These are phyloP conservation scores for Aplocera efformata DNA, from an alignment of 2,888 invertebrate species.

Conservation along the genomic window DNA sequence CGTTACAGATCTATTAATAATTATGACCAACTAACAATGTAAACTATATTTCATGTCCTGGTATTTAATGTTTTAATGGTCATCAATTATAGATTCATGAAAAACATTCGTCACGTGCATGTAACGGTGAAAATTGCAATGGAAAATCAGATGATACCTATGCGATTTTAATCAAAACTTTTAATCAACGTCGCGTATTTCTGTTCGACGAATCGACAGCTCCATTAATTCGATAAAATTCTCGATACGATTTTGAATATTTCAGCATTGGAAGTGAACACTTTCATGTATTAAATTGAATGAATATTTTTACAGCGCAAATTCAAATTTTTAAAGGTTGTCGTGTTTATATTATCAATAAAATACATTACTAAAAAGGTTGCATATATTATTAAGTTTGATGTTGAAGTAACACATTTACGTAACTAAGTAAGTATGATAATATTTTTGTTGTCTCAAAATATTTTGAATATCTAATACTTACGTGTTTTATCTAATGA, in stretches of 20 bases:
- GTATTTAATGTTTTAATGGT: too few species aligned
- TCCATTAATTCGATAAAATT: constrained; percentile 33
- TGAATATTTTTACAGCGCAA: constrained; percentile 9
- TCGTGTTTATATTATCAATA: too few species aligned
- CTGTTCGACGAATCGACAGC: constrained; percentile 26
- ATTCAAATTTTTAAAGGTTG: too few species aligned
- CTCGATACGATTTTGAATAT: constrained; percentile 26
- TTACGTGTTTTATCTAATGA: constrained; percentile 42
- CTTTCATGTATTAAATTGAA: constrained; percentile 13
- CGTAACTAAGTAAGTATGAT: background rate
- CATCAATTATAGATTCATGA: too few species aligned
- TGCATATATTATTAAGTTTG: too few species aligned
- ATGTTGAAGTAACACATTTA: too few species aligned
- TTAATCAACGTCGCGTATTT: constrained; percentile 35
- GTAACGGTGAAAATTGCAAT: constrained; percentile 24
- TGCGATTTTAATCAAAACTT: constrained; percentile 38
- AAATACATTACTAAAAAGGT: too few species aligned
- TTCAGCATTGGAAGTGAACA: constrained; percentile 18
- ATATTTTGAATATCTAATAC: constrained; percentile 17
- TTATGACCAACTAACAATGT: too few species aligned
- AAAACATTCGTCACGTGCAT: background rate
- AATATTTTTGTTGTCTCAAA: constrained; percentile 4
- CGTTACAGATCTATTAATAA: too few species aligned
- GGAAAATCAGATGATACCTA: constrained; percentile 29
- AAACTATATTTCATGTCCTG: too few species aligned